These are phyloP conservation scores for Drosophila kurseongensis DNA, from an alignment of 1,140 invertebrate genomes.

Conservation along the genomic window DNA sequence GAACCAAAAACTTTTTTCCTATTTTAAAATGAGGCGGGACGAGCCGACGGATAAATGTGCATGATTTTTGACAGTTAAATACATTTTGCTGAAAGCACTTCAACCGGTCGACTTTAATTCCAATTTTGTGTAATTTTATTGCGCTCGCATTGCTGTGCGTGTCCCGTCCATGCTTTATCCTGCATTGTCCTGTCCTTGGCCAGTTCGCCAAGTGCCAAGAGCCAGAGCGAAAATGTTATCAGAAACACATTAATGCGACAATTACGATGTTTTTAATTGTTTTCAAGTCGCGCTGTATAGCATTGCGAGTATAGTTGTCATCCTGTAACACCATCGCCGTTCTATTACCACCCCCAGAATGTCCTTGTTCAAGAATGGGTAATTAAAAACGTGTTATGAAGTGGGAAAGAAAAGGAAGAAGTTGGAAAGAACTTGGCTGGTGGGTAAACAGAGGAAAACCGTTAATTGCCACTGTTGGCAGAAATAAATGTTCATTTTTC, in stretches of 20 bases:
- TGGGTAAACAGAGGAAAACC: slow-evolving; percentile 41
- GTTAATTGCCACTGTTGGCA: slow-evolving; percentile 64
- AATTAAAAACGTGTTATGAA: slow-evolving; percentile 78
- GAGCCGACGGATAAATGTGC: slow-evolving; percentile 28
- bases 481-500: slow-evolving; percentile 65
- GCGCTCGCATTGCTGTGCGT: slow-evolving; percentile 55
- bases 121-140: slow-evolving; percentile 64
- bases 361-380: slow-evolving; percentile 60
- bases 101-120: slow-evolving; percentile 50
- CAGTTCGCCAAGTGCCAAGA: slow-evolving; percentile 44
- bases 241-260: slow-evolving; percentile 79
- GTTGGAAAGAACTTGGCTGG: slow-evolving; percentile 31
- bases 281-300: slow-evolving; percentile 67
- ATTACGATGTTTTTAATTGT: slow-evolving; percentile 80
- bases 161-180: slow-evolving; percentile 38
- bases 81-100: slow-evolving; percentile 11
- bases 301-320: slow-evolving; percentile 42
- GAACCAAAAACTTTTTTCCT: slow-evolving; percentile 42
- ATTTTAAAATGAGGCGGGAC: slow-evolving; percentile 44
- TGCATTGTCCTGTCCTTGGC: slow-evolving; percentile 27
- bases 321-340: not conserved
- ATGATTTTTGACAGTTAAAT: slow-evolving; percentile 68
- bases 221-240: slow-evolving; percentile 62
- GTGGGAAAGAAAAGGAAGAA: slow-evolving; percentile 19
- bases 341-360: slow-evolving; percentile 18